These are phyloP conservation scores for Euschistus heros DNA, from an alignment of 1,140 invertebrate species.

Conservation along the genomic window DNA sequence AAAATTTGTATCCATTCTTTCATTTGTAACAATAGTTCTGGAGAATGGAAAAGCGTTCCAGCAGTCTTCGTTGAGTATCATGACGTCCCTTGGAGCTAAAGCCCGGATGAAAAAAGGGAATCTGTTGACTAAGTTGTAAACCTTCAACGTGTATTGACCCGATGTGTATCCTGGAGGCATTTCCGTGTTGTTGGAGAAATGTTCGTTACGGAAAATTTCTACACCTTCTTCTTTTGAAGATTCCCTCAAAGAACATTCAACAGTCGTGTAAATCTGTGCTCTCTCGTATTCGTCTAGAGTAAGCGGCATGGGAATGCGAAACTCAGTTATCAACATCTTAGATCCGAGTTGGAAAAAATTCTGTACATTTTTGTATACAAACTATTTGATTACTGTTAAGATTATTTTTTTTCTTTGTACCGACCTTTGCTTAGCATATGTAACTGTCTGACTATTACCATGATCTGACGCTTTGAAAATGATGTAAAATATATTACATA, in stretches of 20 bases:
- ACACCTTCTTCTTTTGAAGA: neutral
- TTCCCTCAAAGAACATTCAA: neutral
- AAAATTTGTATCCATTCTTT: constrained; percentile 92
- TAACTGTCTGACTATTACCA: too few relatives aligned
- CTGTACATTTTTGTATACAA: too few relatives aligned
- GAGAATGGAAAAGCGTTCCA: constrained; percentile 99
- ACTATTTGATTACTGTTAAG: too few relatives aligned
- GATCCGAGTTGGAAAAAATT: too few relatives aligned
- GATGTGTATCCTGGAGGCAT: constrained; percentile 37
- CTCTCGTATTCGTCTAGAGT: neutral
- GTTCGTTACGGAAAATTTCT: neutral
- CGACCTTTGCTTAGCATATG: too few relatives aligned
- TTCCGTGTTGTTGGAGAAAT: neutral
- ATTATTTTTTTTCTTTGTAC: too few relatives aligned
- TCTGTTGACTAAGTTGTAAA: constrained; percentile 94
- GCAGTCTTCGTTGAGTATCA: constrained; percentile 92
- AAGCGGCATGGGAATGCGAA: neutral
- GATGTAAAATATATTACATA: too few relatives aligned
- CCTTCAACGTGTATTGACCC: constrained; percentile 95
- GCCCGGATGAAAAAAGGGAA: constrained; percentile 82
- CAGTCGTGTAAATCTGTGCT: neutral
- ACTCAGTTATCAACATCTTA: neutral
- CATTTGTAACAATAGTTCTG: constrained; percentile 90
- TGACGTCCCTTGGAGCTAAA: constrained; percentile 85
- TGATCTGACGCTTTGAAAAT: too few relatives aligned